Conservation (phyloP, 2,113 vertebrate species). For the Jaculus jaculus region DNA sequence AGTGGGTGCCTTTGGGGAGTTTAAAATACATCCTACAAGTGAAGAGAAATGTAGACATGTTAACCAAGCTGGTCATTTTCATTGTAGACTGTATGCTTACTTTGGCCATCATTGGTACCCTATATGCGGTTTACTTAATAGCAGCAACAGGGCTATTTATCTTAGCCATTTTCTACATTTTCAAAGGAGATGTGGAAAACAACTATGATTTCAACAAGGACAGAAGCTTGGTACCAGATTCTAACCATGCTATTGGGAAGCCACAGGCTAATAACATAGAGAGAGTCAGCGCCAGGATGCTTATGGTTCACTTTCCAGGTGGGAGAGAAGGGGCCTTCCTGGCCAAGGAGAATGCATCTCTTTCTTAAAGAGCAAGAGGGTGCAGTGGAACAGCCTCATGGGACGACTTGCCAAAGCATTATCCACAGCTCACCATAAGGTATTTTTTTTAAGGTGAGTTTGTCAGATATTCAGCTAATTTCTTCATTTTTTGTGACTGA, state of each 20-base stretch:
- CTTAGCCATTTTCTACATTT: conserved; percentile 62
- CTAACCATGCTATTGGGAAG: conserved; percentile 65
- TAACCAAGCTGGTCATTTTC: conserved; percentile 56
- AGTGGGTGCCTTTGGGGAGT: not conserved
- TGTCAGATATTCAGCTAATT: not conserved
- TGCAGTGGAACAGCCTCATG: conserved; percentile 59
- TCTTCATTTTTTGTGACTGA: not conserved
- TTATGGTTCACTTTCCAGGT: conserved; percentile 43
- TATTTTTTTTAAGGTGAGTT: conserved; percentile 61
- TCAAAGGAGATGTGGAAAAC: conserved; percentile 4
- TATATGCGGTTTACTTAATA: conserved; percentile 70
- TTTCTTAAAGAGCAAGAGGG: conserved; percentile 26
- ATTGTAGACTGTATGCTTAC: conserved; percentile 76
- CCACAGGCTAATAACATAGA: conserved; percentile 57
- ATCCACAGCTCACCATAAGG: conserved; percentile 59
- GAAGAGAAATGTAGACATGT: conserved; percentile 56
- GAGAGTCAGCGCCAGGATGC: conserved; percentile 43
- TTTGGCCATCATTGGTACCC: conserved; percentile 60
- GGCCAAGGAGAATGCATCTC: not conserved
- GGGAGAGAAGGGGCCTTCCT: not conserved
- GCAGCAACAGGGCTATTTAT: conserved; percentile 54
- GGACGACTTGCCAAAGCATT: conserved; percentile 61
- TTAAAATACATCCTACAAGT: not conserved
- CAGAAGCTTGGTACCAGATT: conserved; percentile 48
- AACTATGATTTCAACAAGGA: conserved; percentile 44